Evolutionary conservation across 2,113 vertebrate species (phyloP), one percentile per base, ranked within the genome.

Genomic region (Tinamus guttatus): DNA sequence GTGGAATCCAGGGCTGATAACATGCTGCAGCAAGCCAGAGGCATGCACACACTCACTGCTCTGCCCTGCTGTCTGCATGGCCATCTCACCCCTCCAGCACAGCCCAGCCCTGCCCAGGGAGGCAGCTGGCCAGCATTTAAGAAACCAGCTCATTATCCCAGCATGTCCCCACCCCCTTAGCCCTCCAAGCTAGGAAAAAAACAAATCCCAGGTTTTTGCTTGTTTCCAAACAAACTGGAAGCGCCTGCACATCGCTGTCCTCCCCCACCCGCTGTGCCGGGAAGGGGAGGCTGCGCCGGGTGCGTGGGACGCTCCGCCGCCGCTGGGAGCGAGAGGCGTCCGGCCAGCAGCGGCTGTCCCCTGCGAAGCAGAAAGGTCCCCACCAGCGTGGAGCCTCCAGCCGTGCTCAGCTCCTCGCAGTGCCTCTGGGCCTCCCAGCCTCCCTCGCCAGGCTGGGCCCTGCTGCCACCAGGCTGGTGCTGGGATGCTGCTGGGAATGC

Each of bases 291-390:
- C 63, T 43, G 63, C 18, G 24, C 18, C 28, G 8, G 28, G 41
- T 45, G 43, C 41, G 32, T 24, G 4, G 67, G 75, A 63, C 22
- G 0, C 30, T 8, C 58, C 71, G 3, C 25, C 1, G 24, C 49
- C 1, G 0, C 40, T 4, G 36, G 36, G 40, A 85, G 21, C 15
- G 1, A 3, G n/a, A 13, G 52, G 38, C 0, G 2, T 13, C 0
- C 1, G 56, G 14, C 49, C 2, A 7, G 47, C 70, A 24, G 22
- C 2, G 9, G 51, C 47, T 1, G 17, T 4, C 24, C 30, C 47
- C 32, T 20, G 8, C 8, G 16, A 38, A 1, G 5, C 18, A 70
- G 45, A 10, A 22, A 24, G 15, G 19, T 36, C 51, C 65, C 54
- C 15, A 5, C 54, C 28, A 30, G 54, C 28, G 15, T 7, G 54